Evolutionary conservation across 2,797 vertebrate species (phyloP).

Genomic region (Calcarius lapponicus): DNA sequence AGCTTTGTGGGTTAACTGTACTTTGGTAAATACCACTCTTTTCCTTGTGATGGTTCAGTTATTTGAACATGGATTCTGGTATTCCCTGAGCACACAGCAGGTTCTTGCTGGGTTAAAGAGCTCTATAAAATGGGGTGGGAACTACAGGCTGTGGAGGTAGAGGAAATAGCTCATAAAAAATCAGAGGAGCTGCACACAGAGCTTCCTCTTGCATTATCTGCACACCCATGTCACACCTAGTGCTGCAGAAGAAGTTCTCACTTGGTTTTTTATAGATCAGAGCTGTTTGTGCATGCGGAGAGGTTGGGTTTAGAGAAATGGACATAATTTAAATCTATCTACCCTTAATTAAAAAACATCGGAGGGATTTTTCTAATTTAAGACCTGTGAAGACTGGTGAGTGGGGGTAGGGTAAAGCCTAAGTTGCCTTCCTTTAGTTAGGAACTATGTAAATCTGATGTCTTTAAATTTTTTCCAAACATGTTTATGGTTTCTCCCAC

Average conservation of each 20-base stretch:
- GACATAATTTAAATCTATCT: not conserved
- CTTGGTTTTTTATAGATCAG: not conserved
- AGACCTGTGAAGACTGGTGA: not conserved
- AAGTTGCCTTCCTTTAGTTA: not conserved
- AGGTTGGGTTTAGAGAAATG: not conserved
- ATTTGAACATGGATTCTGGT: not conserved
- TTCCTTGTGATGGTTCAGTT: not conserved
- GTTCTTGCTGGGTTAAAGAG: not conserved
- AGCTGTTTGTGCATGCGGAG: not conserved
- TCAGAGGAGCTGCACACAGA: not conserved
- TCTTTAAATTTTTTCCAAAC: not conserved
- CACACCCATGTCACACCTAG: not conserved
- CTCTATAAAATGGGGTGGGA: not conserved
- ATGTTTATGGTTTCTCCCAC: not conserved
- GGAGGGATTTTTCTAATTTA: not conserved
- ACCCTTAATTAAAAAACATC: not conserved
- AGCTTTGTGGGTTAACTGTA: not conserved
- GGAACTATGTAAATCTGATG: not conserved
- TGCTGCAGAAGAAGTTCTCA: not conserved
- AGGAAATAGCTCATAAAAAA: not conserved
- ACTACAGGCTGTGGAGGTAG: not conserved
- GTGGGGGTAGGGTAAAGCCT: not conserved
- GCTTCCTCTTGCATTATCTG: not conserved
- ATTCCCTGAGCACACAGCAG: not conserved
- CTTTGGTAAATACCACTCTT: not conserved